These are phyloP conservation scores for Anorthoa munda DNA, from an alignment of 2,888 invertebrate genomes.

Conservation along the genomic window DNA sequence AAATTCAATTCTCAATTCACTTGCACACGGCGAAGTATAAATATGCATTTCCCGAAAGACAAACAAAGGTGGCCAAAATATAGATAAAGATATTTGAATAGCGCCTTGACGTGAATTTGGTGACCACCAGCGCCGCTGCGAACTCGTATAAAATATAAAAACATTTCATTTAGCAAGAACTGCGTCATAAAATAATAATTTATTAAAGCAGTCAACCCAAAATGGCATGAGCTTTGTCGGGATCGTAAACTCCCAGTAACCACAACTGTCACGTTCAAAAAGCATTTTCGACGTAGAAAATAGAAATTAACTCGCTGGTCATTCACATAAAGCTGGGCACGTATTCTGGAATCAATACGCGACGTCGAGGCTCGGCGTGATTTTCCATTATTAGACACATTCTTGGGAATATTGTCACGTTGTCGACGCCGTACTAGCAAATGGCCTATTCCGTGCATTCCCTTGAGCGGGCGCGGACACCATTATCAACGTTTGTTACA, in stretches of 20 bases:
- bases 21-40: slow-evolving; percentile 25
- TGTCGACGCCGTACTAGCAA: slow-evolving; percentile 67
- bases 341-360: slow-evolving; percentile 75
- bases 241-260: slow-evolving; percentile 65
- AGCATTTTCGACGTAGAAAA: slow-evolving; percentile 69
- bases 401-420: slow-evolving; percentile 77
- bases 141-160: slow-evolving; percentile 39
- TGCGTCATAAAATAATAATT: slow-evolving; percentile 44
- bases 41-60: slow-evolving; percentile 37
- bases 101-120: slow-evolving; percentile 14
- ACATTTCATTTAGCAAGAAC: slow-evolving; percentile 36
- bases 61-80: slow-evolving; percentile 35
- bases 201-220: slow-evolving; percentile 55
- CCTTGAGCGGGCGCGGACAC: slow-evolving; percentile 69
- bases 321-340: slow-evolving; percentile 72
- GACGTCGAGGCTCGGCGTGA: slow-evolving; percentile 63
- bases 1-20: slow-evolving; percentile 52
- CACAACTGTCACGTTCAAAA: slow-evolving; percentile 72
- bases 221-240: slow-evolving; percentile 44
- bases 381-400: slow-evolving; percentile 70
- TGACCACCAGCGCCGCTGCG: not conserved
- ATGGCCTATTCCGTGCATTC: slow-evolving; percentile 73
- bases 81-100: slow-evolving; percentile 30
- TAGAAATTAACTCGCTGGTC: slow-evolving; percentile 74
- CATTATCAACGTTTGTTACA: slow-evolving; percentile 75